Evolutionary conservation across 2,888 invertebrate genomes (phyloP), one percentile per base, ranked within the genome.

Genomic region (Noctua comes): DNA sequence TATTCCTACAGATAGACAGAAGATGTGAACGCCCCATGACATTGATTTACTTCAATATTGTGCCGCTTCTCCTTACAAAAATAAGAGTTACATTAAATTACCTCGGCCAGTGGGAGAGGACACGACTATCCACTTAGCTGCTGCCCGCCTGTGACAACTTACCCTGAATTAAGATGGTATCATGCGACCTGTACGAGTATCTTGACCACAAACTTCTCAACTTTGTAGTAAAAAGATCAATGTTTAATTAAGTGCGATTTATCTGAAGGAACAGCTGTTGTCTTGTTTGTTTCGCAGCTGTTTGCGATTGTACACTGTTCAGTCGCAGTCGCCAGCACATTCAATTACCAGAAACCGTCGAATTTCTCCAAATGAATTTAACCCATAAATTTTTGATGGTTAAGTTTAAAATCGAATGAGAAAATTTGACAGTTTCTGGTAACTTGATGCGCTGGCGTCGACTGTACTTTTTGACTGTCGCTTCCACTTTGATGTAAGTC

Each of bases 121-220:
- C 95, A 95, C 93, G 94, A 92, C 91, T 92, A 93, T 90, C 93
- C 94, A 94, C 93, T 94, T 94, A 93, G 93, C 89, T 78, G 86
- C 87, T 83, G 77, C 88, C 84, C 77, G 83, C 87, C 82, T 86
- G 90, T 90, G 90, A 92, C 92, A 91, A 87, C 86, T 87, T 82
- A 86, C 80, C 88, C 87, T 91, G 91, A 94, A 92, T 91, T 92
- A 92, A 85, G 81, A 86, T 73, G 62, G 77, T 76, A 86, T 85
- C 85, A 80, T 78, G 85, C 83, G 51, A 86, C 73, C 76, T 83
- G 79, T 81, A 88, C 66, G 43, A 43, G 11, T 66, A 66, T 83
- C 86, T 85, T 77, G 65, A 73, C 80, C 80, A 88, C 89, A 84
- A 85, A 88, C 82, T 85, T 84, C 82, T 88, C 89, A 90, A 90